Evolutionary conservation across 2,797 vertebrate genomes (phyloP), one percentile per base, ranked within the genome.

Genomic region (Phrynocephalus vlangalii): DNA sequence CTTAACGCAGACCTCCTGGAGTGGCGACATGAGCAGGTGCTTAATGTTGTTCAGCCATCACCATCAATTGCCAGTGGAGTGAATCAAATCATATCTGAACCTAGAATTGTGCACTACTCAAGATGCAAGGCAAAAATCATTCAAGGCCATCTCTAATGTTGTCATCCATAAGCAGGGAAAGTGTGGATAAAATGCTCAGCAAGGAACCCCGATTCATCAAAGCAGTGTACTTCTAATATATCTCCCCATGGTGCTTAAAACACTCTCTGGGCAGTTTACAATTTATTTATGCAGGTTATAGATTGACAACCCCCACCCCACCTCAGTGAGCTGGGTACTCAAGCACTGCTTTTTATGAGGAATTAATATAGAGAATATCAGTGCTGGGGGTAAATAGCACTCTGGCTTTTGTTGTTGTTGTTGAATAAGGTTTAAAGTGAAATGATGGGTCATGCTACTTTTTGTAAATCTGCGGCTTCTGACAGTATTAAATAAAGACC

Each of bases 31-130:
- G 82, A 71, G 56, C 50, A 28, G 79, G 66, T 70, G 22, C 22
- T 78, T 48, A 81, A 68, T n/a, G 33, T 33, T 70, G 79, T 44
- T 79, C 56, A n/a, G 38, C 48, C 24, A 63, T 72, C 68, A n/a
- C 38, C 80, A 33, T 28, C 33, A 89, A 67, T 79, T 68, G 80
- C 28, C 56, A 38, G 24, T n/a, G 52, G 50, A 67, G 48, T 28
- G 30, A 89, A 89, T 86, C 67, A 84, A 87, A 79, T 66, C 52
- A 66, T 67, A 85, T 44, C 60, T 83, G 68, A 87, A 75, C 30
- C 63, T n/a, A 18, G 67, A 79, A 75, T 63, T 83, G 28, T 33
- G 48, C 6, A 50, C 3, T 67, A 44, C 5, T 44, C 38, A 44
- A 44, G 38, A 44, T 52, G 77, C 79, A 75, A 75, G 85, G 13